phyloP scores from a whole-genome alignment of 2,113 vertebrate genomes.

The Gopherus flavomarginatus region DNA sequence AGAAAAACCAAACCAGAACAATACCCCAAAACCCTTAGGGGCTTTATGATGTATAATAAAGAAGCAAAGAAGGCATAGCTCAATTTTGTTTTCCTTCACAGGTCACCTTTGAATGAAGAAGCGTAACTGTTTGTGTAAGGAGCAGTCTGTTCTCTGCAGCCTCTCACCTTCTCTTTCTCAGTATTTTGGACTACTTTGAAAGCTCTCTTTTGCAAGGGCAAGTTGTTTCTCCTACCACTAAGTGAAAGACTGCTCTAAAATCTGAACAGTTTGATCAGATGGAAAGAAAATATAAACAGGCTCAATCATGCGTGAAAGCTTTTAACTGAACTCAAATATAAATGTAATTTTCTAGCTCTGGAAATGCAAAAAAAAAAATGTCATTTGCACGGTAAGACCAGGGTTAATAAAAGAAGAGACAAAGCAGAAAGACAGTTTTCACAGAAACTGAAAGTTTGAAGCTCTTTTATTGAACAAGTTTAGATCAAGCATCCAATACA shows the following conservation, averaged over 20 bases:
- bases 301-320: constrained; percentile 32
- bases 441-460: constrained; percentile 7
- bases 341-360: constrained; percentile 64
- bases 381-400: constrained; percentile 60
- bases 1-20: accelerated
- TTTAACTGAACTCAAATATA: constrained; percentile 67
- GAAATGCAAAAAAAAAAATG: constrained; percentile 66
- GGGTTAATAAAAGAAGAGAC: constrained; percentile 72
- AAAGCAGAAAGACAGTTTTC: constrained; percentile 47
- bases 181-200: constrained; percentile 30
- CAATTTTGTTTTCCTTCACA: background rate
- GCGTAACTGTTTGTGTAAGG: background rate
- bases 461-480: constrained; percentile 38
- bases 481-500: constrained; percentile 71
- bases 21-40: background rate
- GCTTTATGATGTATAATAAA: background rate
- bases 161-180: background rate
- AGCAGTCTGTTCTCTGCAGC: background rate
- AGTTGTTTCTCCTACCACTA: constrained; percentile 28
- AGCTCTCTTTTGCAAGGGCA: constrained; percentile 34
- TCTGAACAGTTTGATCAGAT: constrained; percentile 37
- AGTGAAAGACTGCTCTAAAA: constrained; percentile 56
- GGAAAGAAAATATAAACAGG: constrained; percentile 59
- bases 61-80: background rate
- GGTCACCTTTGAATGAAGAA: background rate